Evolutionary conservation across 2,113 vertebrate genomes (phyloP).

Genomic region (Psammodynastes pulverulentus): DNA sequence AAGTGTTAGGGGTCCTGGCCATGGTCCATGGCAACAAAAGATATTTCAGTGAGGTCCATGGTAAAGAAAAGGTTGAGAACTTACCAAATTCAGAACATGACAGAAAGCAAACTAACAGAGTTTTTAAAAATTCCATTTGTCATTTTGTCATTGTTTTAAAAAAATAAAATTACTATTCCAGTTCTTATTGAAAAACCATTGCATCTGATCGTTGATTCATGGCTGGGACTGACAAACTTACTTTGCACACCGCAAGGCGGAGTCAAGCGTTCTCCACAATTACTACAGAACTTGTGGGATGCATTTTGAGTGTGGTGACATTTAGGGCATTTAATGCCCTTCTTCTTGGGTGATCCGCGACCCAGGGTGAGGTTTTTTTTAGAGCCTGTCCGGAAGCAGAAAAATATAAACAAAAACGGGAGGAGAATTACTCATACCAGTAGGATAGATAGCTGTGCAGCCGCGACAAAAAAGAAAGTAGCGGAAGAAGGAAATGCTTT

Average conservation of each 20-base stretch:
- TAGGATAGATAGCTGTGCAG: conserved; percentile 9
- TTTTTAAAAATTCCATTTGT: not conserved
- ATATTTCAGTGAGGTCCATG: not conserved
- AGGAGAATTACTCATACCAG: not conserved
- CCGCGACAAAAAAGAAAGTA: conserved; percentile 10
- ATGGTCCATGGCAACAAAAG: not conserved
- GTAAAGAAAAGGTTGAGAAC: not conserved
- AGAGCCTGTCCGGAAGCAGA: not conserved
- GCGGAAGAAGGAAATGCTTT: not conserved
- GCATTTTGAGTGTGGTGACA: conserved; percentile 52
- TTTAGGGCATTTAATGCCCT: conserved; percentile 58
- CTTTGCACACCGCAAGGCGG: not conserved
- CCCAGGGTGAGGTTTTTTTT: not conserved
- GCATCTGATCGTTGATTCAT: not conserved
- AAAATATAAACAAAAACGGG: rapidly evolving
- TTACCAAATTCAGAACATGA: not conserved
- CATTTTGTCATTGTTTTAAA: too few relatives aligned
- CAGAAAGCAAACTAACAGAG: not conserved
- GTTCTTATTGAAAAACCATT: not conserved
- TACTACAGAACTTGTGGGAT: conserved; percentile 67
- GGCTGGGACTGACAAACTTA: conserved; percentile 35
- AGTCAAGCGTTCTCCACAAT: conserved; percentile 48
- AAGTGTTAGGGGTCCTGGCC: not conserved
- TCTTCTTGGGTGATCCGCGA: not conserved
- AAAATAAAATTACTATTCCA: too few relatives aligned